Base-by-base conservation (phyloP, 2,113 vertebrate genomes). In the Nothobranchius kuhntae region DNA sequence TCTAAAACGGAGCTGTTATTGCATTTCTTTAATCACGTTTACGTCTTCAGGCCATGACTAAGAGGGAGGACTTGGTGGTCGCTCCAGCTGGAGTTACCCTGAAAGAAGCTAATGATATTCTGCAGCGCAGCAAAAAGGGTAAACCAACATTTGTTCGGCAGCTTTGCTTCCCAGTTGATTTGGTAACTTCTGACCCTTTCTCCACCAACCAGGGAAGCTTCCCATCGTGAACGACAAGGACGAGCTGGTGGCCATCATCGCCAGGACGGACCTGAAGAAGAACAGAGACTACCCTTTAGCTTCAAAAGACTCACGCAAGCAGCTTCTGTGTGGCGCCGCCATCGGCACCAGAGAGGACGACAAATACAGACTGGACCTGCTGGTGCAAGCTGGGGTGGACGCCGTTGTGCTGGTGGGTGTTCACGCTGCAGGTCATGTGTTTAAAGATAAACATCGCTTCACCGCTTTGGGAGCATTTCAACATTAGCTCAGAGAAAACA, bases 121-220 rank as follows among this genome's bases (percentile, higher is more conserved):
- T 98, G 53, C 96, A 98, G 82, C 94, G 95, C 68, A 97, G 96
- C 89, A 97, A 96, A 85, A 98, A 96, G 94, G 96, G 96, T 97
- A 36, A 65, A 24, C 17, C 4, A 1, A 42, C 50, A 6, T 13
- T 40, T 6, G 1, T 26, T 0, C 15, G 1, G 50, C 9, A 3
- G 50, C 52, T 9, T 6, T 11, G 21, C 12, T 61, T 17, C 24
- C 3, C 17, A 0, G 1, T n/a, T 36, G 17, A 11, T 35, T n/a
- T 38, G 14, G 47, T 46, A 61, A 52, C 13, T 17, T 9, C 0
- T 38, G 26, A 6, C 2, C 0, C 30, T 11, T 17, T 17, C 47
- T 77, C 15, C 6, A 9, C 15, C 11, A 10, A 21, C 61, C 81
- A 98, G 96, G 96, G 38, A 98, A 98, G 78, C 93, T 98, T 59